Base-by-base conservation (phyloP, 2,797 vertebrate genomes). In the Myoxocephalus aenaeus region DNA sequence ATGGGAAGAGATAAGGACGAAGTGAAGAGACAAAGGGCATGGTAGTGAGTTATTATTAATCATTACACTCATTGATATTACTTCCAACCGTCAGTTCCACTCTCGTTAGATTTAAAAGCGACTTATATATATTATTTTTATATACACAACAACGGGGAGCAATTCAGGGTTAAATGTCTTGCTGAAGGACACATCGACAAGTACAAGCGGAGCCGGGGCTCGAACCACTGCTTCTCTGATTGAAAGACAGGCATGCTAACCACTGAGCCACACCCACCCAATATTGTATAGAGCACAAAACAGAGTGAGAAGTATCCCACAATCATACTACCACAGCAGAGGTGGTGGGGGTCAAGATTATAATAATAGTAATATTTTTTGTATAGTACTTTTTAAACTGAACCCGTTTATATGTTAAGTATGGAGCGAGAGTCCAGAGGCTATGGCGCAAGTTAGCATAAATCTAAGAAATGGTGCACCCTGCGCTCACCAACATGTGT, bases 31-130 rank as follows among this genome's bases (percentile, higher is more conserved):
- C 56, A 84, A 56, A 70, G 62, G 77, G 68, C 42, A 65, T 20
- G 64, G 76, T 80, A 77, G 85, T 73, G 51, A 75, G 64, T 75
- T 81, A 50, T 84, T 70, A 75, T 75, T 82, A 75, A 73, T 75
- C 53, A 73, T 57, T 59, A 77, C 77, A 84, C 59, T 72, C 62
- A 48, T 27, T 77, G 65, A 68, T 80, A 73, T 67, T 44, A 70
- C 70, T 65, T 74, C 57, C 40, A 83, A 57, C 4, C 18, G 73
- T 77, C 58, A 38, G 59, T 56, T 79, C 29, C 62, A 36, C 50
- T 75, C 72, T 13, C 62, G 82, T 81, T 80, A 81, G 22, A 62
- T 65, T 58, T 51, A 82, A 13, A n/a, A n/a, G n/a, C n/a, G n/a
- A n/a, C n/a, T n/a, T n/a, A n/a, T n/a, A n/a, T n/a, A n/a, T n/a